Conservation (phyloP, 2,888 invertebrate species). For the Stenolophus ochropezus region DNA sequence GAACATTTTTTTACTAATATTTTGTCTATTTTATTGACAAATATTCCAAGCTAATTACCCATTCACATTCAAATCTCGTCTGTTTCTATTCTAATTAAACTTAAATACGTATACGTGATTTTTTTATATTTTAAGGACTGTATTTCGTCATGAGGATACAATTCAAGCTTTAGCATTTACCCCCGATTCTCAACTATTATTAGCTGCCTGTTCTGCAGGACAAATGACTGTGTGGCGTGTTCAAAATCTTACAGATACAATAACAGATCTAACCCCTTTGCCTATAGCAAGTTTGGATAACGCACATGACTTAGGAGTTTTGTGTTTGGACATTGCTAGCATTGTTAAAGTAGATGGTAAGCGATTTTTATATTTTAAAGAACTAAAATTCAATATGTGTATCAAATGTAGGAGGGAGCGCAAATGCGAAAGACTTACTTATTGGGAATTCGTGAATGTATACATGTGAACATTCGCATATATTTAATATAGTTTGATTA, state of each 20-base stretch:
- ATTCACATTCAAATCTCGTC: not conserved
- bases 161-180: slow-evolving; percentile 84
- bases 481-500: too few species aligned
- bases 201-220: slow-evolving; percentile 86
- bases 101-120: too few species aligned
- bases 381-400: too few species aligned
- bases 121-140: slow-evolving; percentile 66
- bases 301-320: slow-evolving; percentile 88
- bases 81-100: too few species aligned
- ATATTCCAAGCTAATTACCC: too few species aligned
- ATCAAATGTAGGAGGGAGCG: too few species aligned
- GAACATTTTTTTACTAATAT: too few species aligned
- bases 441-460: too few species aligned
- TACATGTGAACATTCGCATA: too few species aligned
- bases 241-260: slow-evolving; percentile 71
- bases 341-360: slow-evolving; percentile 73
- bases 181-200: slow-evolving; percentile 80
- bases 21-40: too few species aligned
- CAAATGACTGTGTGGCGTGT: slow-evolving; percentile 74
- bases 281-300: slow-evolving; percentile 80
- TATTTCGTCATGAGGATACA: slow-evolving; percentile 81
- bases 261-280: slow-evolving; percentile 72
- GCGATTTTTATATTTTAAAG: slow-evolving; percentile 63
- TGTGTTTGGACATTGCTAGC: slow-evolving; percentile 80
- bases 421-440: too few species aligned